phyloP scores from a whole-genome alignment of 2,797 vertebrate genomes.

The Malurus leucopterus region DNA sequence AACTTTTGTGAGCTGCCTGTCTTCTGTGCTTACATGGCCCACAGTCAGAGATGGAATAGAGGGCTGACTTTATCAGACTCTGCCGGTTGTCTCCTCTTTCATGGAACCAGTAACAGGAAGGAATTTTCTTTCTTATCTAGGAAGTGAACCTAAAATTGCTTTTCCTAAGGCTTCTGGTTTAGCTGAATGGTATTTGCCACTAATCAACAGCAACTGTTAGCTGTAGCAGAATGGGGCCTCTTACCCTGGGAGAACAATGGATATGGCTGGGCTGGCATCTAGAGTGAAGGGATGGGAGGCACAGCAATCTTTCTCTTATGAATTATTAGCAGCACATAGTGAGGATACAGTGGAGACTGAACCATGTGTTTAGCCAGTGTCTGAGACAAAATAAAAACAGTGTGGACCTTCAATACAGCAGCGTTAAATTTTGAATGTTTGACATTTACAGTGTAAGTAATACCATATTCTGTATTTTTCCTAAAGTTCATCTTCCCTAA shows the following conservation, averaged over 20 bases:
- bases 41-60: constrained; percentile 18
- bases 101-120: constrained; percentile 40
- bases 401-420: background rate
- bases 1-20: background rate
- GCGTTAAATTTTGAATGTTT: background rate
- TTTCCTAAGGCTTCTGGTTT: constrained; percentile 36
- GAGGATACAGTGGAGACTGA: background rate
- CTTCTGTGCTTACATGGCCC: constrained; percentile 11
- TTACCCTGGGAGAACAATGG: background rate
- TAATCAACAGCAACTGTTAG: background rate
- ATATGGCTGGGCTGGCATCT: background rate
- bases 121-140: constrained; percentile 48
- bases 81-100: constrained; percentile 29
- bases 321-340: background rate
- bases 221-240: background rate
- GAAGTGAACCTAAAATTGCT: constrained; percentile 35
- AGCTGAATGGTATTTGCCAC: background rate
- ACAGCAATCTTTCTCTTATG: background rate
- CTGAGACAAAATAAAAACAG: background rate
- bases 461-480: background rate
- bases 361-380: rapidly evolving
- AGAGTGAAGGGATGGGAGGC: background rate
- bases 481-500: background rate
- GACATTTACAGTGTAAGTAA: background rate
- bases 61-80: constrained; percentile 38